Conservation (phyloP, 1,140 invertebrate genomes). For the Thrips palmi region DNA sequence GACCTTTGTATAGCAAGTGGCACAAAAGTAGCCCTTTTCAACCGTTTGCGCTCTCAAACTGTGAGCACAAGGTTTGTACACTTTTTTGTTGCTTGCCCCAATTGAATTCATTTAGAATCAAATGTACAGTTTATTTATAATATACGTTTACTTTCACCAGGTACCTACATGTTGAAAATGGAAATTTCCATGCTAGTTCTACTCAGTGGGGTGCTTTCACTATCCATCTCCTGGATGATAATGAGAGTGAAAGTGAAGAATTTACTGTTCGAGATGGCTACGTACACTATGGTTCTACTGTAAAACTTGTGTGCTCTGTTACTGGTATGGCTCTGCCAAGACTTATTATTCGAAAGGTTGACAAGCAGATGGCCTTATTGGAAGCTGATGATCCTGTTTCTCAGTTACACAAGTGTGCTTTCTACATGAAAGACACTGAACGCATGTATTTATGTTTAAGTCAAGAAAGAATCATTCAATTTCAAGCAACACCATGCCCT, state of each 20-base stretch:
- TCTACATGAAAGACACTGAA: slow-evolving; percentile 99
- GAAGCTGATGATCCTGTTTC: slow-evolving; percentile 98
- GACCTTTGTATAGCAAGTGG: slow-evolving; percentile 98
- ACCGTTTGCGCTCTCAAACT: slow-evolving; percentile 92
- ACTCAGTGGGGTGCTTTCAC: slow-evolving; percentile 99
- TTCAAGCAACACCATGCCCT: too few species aligned
- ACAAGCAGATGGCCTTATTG: slow-evolving; percentile 94
- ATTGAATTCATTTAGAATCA: too few species aligned
- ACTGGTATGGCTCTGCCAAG: slow-evolving; percentile 96
- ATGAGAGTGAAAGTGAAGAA: slow-evolving; percentile 94
- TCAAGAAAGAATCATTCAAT: slow-evolving; percentile 97
- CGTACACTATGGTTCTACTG: slow-evolving; percentile 95
- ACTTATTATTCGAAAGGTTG: slow-evolving; percentile 93
- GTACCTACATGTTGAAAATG: slow-evolving; percentile 98
- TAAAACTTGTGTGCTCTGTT: slow-evolving; percentile 95
- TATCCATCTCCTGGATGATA: slow-evolving; percentile 93
- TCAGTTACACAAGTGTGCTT: slow-evolving; percentile 98
- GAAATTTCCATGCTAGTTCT: slow-evolving; percentile 97
- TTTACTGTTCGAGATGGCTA: slow-evolving; percentile 97
- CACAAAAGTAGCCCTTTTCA: slow-evolving; percentile 98
- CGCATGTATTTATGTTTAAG: slow-evolving; percentile 96
- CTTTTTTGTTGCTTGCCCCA: too few species aligned
- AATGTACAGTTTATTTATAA: too few species aligned
- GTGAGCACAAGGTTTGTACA: slow-evolving; percentile 96
- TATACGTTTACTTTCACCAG: too few species aligned